Base-by-base conservation (phyloP, 2,797 vertebrate species). In the Peromyscus melanophrys region DNA sequence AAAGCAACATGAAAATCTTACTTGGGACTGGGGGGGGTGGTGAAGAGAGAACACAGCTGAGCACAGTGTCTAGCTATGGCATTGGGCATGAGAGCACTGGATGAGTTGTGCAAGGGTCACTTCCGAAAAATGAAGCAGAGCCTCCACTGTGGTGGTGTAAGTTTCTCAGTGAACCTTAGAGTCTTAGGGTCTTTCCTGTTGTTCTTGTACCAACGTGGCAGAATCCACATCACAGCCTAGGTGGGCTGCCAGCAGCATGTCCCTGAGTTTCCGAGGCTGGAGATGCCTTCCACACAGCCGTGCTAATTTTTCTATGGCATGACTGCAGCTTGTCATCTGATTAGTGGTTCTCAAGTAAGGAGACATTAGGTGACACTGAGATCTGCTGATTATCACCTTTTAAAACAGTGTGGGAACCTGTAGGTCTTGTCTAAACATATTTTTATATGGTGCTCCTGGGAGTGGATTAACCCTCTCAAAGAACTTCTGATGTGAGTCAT, bases 381-480 rank as follows among this genome's bases (percentile, higher is more conserved):
- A 4, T 94, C 89, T 97, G 34, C 90, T 57, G 27, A 96, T 82
- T 78, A 78, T 65, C 94, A 46, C 40, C 77, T 97, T 97, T 98
- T 85, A 89, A 82, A 94, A 78, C 49, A 63, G 46, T 19, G 21
- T 69, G 63, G 94, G 87, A 78, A 96, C 88, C 63, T 95, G 76
- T 0, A 6, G 23, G 77, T 71, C 75, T 69, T 83, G 87, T 69
- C 31, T n/a, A 49, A 96, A 88, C 59, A 85, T 69, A 3, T 71
- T 88, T 95, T 65, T 80, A 43, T 65, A 21, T 87, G 0, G 69
- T 76, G 95, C 96, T 96, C 55, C 12, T 63, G 46, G 80, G 52
- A 89, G 37, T 94, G n/a, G 25, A 19, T 89, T 73, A 55, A 92
- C 89, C 8, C 4, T 92, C 92, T 86, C 63, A 87, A 59, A 65